phyloP scores from a whole-genome alignment of 2,888 invertebrate species.

The Apotomis capreana region DNA sequence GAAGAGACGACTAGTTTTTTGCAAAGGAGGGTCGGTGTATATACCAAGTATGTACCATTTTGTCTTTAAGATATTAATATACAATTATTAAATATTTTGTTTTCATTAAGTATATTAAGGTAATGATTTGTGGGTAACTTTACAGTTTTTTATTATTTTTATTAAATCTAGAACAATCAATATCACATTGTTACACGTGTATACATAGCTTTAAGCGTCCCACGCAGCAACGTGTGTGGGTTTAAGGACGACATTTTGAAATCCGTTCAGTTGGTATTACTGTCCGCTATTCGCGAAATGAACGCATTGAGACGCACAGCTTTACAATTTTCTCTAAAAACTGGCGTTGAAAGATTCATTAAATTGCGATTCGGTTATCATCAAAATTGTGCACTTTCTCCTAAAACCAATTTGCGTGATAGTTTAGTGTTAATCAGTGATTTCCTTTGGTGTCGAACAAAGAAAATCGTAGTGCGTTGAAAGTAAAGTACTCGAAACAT shows the following conservation, averaged over 20 bases:
- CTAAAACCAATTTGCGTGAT: slow-evolving; percentile 61
- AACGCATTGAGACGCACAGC: slow-evolving; percentile 81
- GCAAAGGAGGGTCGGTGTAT: too few species aligned
- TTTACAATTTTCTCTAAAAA: slow-evolving; percentile 80
- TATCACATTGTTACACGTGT: neutral
- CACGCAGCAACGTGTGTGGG: slow-evolving; percentile 49
- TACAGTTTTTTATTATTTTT: too few species aligned
- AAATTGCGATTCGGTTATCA: slow-evolving; percentile 64
- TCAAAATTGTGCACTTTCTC: slow-evolving; percentile 58
- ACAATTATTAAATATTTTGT: too few species aligned
- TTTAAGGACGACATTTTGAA: slow-evolving; percentile 58
- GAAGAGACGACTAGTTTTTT: too few species aligned
- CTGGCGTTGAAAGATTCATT: slow-evolving; percentile 70
- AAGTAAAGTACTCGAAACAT: slow-evolving; percentile 79
- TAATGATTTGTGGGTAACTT: too few species aligned
- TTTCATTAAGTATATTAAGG: too few species aligned
- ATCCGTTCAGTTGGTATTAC: slow-evolving; percentile 67
- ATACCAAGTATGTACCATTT: too few species aligned
- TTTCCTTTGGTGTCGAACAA: slow-evolving; percentile 77
- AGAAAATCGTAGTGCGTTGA: slow-evolving; percentile 75
- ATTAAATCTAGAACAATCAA: too few species aligned
- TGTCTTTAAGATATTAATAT: too few species aligned
- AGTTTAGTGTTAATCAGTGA: slow-evolving; percentile 72
- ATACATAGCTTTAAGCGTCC: slow-evolving; percentile 43
- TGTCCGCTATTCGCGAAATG: slow-evolving; percentile 79